phyloP scores from a whole-genome alignment of 2,888 invertebrate genomes.

The Sphecodes monilicornis region DNA sequence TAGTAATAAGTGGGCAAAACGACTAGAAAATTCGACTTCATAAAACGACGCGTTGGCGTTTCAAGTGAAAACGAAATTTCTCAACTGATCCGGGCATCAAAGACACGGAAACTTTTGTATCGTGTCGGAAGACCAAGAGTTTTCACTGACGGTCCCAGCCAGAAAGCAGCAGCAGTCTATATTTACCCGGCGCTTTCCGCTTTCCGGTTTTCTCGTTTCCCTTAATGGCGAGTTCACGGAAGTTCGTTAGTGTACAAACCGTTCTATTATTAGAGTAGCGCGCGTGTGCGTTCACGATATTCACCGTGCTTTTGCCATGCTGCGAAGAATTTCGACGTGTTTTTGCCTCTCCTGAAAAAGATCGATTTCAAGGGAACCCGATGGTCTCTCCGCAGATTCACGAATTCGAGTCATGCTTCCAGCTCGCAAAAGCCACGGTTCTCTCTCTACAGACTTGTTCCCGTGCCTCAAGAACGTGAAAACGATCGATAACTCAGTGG shows the following conservation, averaged over 20 bases:
- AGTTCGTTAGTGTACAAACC: slow-evolving; percentile 69
- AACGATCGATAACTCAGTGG: slow-evolving; percentile 78
- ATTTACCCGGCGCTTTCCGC: slow-evolving; percentile 68
- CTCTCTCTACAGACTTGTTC: slow-evolving; percentile 47
- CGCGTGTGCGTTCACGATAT: slow-evolving; percentile 7
- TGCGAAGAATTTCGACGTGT: slow-evolving; percentile 16
- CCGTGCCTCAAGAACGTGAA: slow-evolving; percentile 69
- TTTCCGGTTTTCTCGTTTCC: slow-evolving; percentile 73
- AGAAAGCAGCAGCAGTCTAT: slow-evolving; percentile 67
- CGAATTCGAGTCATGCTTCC: slow-evolving; percentile 70
- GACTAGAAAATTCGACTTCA: too few relatives aligned
- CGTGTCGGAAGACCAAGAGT: slow-evolving; percentile 54
- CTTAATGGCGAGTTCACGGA: slow-evolving; percentile 69
- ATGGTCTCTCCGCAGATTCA: slow-evolving; percentile 62
- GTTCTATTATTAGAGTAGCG: slow-evolving; percentile 69
- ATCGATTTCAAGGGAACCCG: slow-evolving; percentile 53
- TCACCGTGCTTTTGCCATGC: neutral
- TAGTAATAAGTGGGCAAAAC: too few relatives aligned
- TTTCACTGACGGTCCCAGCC: slow-evolving; percentile 70
- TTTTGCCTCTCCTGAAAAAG: slow-evolving; percentile 22
- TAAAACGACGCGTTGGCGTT: neutral
- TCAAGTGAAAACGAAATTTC: neutral
- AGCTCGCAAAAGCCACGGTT: slow-evolving; percentile 42
- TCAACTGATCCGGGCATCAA: neutral
- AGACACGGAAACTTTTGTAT: slow-evolving; percentile 17